Percentiles rank a stretch among this genome's conserved stretches.
phyloP scores from a whole-genome alignment of 2,113 vertebrate genomes.

The Lates calcarifer region DNA sequence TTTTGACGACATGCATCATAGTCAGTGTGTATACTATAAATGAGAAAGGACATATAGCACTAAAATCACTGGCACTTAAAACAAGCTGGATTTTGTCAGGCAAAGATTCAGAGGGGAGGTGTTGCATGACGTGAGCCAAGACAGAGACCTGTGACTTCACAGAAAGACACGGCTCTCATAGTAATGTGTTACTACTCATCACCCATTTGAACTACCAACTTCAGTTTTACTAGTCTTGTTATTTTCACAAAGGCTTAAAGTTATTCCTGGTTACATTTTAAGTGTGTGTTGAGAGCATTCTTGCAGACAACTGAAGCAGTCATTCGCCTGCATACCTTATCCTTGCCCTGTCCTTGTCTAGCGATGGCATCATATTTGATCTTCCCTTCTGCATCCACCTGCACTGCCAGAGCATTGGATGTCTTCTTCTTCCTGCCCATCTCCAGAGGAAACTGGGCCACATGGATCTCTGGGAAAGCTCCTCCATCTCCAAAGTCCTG shows the following conservation, averaged over 20 bases:
- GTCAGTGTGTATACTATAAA: neutral
- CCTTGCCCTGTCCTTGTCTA: constrained; percentile 95
- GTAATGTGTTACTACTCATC: too few species aligned
- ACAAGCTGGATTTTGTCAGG: neutral
- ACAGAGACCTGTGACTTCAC: neutral
- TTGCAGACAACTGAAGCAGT: accelerated
- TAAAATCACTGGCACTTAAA: neutral
- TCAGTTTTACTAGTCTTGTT: neutral
- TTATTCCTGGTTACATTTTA: neutral
- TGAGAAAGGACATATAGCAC: neutral
- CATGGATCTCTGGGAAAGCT: constrained; percentile 97
- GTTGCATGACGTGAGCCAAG: neutral
- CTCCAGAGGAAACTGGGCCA: constrained; percentile 97
- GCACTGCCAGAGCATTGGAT: constrained; percentile 95
- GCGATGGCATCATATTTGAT: constrained; percentile 98
- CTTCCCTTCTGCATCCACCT: constrained; percentile 97
- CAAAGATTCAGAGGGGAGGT: neutral
- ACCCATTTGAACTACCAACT: too few species aligned
- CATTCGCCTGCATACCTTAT: constrained; percentile 87
- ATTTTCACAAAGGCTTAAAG: neutral
- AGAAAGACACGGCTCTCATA: neutral
- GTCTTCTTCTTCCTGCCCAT: constrained; percentile 97
- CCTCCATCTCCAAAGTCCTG: constrained; percentile 99
- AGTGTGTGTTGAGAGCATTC: accelerated
- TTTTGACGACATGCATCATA: neutral